phyloP scores from a whole-genome alignment of 1,140 invertebrate species.

The Hyposmocoma kahamanoa region DNA sequence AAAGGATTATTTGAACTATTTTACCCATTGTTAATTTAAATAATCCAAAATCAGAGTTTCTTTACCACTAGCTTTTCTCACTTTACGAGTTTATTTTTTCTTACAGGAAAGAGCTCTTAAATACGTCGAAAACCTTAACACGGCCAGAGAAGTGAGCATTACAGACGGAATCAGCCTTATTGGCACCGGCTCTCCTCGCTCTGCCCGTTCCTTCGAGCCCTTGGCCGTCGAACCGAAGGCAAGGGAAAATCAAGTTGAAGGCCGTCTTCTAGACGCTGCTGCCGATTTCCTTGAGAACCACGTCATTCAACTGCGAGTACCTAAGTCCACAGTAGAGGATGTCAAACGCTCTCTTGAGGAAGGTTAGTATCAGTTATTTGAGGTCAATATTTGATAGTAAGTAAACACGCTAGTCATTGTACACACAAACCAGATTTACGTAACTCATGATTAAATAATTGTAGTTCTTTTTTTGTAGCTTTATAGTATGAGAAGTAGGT shows the following conservation, averaged over 20 bases:
- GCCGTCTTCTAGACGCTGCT: slow-evolving; percentile 81
- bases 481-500: too few species aligned
- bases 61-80: too few species aligned
- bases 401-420: too few species aligned
- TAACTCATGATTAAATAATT: too few species aligned
- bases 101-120: slow-evolving; percentile 79
- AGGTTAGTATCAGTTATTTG: too few species aligned
- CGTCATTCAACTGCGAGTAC: slow-evolving; percentile 85
- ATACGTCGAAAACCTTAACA: slow-evolving; percentile 77
- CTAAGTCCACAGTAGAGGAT: slow-evolving; percentile 79
- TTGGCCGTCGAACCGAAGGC: slow-evolving; percentile 81
- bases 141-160: slow-evolving; percentile 70
- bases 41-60: too few species aligned
- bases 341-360: slow-evolving; percentile 80
- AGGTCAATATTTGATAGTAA: too few species aligned
- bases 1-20: too few species aligned
- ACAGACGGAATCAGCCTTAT: slow-evolving; percentile 83
- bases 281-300: slow-evolving; percentile 85
- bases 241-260: slow-evolving; percentile 82
- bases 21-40: too few species aligned
- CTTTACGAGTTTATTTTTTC: slow-evolving; percentile 12
- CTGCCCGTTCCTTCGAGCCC: slow-evolving; percentile 68
- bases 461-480: too few species aligned
- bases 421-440: too few species aligned
- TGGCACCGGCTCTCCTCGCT: slow-evolving; percentile 74